Evolutionary conservation across 2,113 vertebrate genomes (phyloP).

Genomic region (Scopus umbretta): DNA sequence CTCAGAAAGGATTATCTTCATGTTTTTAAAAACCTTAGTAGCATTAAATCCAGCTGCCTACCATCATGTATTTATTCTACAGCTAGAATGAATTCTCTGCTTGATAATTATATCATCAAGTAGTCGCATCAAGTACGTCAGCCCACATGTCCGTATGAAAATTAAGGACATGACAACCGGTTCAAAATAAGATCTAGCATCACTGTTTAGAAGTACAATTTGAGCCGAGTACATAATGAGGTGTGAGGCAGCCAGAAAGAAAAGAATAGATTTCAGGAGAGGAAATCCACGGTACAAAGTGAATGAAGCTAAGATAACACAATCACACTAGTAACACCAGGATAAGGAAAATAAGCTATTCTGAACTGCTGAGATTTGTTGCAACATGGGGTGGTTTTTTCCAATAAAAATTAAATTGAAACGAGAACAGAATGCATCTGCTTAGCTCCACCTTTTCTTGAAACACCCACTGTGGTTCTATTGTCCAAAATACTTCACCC

Average conservation of each 20-base stretch:
- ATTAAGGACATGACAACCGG: background rate
- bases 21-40: background rate
- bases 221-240: background rate
- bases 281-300: background rate
- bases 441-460: background rate
- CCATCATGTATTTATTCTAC: background rate
- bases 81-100: background rate
- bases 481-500: background rate
- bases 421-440: background rate
- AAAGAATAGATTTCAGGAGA: slow-evolving; percentile 2
- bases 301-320: background rate
- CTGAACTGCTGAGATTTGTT: background rate
- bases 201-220: background rate
- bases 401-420: background rate
- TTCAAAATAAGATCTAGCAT: slow-evolving; percentile 4
- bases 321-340: background rate
- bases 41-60: background rate
- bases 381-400: background rate
- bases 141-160: background rate
- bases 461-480: background rate
- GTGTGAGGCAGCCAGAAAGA: background rate
- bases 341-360: background rate
- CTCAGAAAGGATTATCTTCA: background rate
- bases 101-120: slow-evolving; percentile 15
- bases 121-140: background rate